These are phyloP conservation scores for Pyrocephalus nanus DNA, from an alignment of 2,797 vertebrate species.

Conservation along the genomic window DNA sequence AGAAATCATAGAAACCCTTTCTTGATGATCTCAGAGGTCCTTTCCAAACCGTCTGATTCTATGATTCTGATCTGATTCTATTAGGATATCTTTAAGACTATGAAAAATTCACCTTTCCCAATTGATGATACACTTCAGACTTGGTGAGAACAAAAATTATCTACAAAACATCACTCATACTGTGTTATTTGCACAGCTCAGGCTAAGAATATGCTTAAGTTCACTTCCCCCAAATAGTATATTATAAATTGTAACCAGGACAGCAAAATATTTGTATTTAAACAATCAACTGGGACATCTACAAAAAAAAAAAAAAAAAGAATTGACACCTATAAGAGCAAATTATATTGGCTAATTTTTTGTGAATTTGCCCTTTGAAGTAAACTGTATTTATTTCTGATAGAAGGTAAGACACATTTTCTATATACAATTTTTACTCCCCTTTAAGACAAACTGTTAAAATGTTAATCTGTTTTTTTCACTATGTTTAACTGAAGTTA, in stretches of 20 bases:
- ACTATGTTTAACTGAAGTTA: not conserved
- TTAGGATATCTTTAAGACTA: not conserved
- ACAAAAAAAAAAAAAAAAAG: not conserved
- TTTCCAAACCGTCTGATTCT: no score
- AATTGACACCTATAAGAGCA: not conserved
- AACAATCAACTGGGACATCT: no score
- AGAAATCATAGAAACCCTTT: not conserved
- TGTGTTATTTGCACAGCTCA: not conserved
- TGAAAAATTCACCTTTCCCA: not conserved
- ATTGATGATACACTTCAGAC: not conserved
- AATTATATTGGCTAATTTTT: not conserved
- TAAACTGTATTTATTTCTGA: not conserved
- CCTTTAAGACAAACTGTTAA: not conserved
- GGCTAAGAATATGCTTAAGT: not conserved
- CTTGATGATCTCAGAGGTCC: no score
- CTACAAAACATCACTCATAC: not conserved
- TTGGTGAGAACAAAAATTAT: not conserved
- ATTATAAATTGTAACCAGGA: not conserved
- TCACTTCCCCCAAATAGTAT: not conserved
- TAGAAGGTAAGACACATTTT: not conserved
- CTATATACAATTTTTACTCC: not conserved
- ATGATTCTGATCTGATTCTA: no score
- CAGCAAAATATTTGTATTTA: not conserved
- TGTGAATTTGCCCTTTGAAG: not conserved
- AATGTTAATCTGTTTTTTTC: rapidly evolving